Evolutionary conservation across 2,797 vertebrate species (phyloP).

Genomic region (Mus caroli): DNA sequence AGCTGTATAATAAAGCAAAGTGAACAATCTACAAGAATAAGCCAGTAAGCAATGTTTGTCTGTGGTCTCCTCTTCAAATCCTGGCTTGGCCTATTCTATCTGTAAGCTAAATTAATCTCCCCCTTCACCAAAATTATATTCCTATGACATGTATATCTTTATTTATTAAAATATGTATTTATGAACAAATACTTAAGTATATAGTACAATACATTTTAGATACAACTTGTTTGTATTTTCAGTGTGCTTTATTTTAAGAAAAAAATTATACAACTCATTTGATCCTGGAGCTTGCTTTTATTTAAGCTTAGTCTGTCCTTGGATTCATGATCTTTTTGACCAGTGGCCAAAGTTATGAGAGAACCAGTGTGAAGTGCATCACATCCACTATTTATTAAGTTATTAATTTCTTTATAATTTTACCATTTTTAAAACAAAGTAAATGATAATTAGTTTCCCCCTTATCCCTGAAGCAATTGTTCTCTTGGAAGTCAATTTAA

Average conservation of each 20-base stretch:
- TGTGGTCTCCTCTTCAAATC: no score
- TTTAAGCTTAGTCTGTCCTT: no score
- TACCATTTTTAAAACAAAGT: no score
- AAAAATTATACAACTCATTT: neutral
- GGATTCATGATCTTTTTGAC: neutral
- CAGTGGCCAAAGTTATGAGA: neutral
- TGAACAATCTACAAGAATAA: no score
- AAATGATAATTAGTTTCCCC: neutral
- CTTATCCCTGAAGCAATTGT: neutral
- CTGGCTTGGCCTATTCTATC: no score
- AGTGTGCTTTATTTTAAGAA: neutral
- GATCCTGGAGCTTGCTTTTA: neutral
- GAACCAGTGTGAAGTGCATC: no score
- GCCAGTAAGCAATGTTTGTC: no score
- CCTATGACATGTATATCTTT: no score
- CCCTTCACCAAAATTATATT: no score
- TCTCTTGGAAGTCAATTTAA: neutral
- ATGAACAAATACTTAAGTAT: neutral
- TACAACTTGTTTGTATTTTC: neutral
- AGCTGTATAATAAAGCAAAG: no score
- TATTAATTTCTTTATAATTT: neutral
- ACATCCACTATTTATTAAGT: neutral
- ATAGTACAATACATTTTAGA: neutral
- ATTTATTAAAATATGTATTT: no score
- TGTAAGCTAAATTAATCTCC: no score